Evolutionary conservation across 2,888 invertebrate species (phyloP), one percentile per base, ranked within the genome.

Genomic region (Chromoteleia sp.): DNA sequence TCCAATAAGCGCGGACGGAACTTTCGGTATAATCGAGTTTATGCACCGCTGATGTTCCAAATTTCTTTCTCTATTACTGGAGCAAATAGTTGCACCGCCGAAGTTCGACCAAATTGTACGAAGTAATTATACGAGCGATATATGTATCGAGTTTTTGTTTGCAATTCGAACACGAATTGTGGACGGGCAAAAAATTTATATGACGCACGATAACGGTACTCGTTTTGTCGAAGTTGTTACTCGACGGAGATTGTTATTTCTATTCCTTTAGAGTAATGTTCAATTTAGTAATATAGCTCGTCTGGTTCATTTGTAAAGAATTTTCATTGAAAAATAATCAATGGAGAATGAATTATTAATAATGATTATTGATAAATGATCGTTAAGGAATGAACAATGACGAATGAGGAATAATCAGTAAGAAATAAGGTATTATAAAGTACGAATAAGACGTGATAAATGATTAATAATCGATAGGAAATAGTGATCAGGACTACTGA

Each of bases 41-140:
- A 7, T 21, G 70, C 70, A 10, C 43, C 45, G 45, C 5, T 54
- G 58, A 14, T 58, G 58, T 17, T 67, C 45, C 45, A 10, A 58
- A 68, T 68, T 68, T 68, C 68, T 68, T 68, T 68, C 33, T 54
- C 48, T 45, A 48, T 58, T 70, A 48, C 70, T 48, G 48, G 36
- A 58, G 58, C 70, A 56, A 70, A 70, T 48, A 70, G 56, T 70
- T 45, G 25, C 19, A 4, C 39, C 39, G 39, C 39, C 39, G 1
- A 56, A 56, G 41, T 67, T 56, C 12, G 56, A 14, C 10, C 33
- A 8, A 70, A 58, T 33, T 48, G 39, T 58, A 2, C 25, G 10
- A 10, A 25, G 70, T 58, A 56, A 70, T 70, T 58, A 58, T 70
- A 48, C 10, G 0, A 10, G n/a, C 45, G 45, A 58, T 58, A 8